Base-by-base conservation (phyloP, 2,797 vertebrate species). In the Syndactyla subalaris region DNA sequence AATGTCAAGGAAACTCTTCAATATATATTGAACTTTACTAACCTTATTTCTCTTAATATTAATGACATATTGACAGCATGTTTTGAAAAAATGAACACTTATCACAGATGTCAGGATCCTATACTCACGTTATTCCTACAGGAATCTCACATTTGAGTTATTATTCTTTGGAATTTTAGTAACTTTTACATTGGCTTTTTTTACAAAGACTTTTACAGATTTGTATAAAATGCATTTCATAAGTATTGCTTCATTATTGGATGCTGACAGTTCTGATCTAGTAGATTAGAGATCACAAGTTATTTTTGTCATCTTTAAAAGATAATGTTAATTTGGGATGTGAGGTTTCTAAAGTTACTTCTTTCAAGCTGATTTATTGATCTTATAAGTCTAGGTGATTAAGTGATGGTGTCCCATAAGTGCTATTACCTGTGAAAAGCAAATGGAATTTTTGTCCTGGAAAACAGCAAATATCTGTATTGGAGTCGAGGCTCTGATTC, bases 1-100 rank as follows among this genome's bases (percentile, higher is more conserved):
- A 98, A 98, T 98, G 98, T 98, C 98, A 98, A 97, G 95, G 95
- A 97, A 98, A 98, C 97, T 96, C 80, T 92, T 88, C 96, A 96
- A 97, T 97, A 97, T 97, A 97, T 98, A 98, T 97, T 97, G 97
- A 98, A 97, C 92, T 95, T 97, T 96, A 96, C 93, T 97, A 97
- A 97, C 97, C 92, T 98, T 97, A 98, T 98, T 98, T 98, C 95
- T 98, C 98, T 98, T 98, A 97, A 98, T 98, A 98, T 98, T 98
- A 98, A 98, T 97, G 97, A 96, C 96, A 96, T 97, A 98, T 96
- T 98, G 98, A 97, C 97, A 98, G 87, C 96, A 92, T 76, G 86
- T 93, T 95, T 92, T 91, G 49, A 91, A 95, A 95, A 97, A 97
- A 97, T 80, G 93, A 95, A 93, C 85, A 49, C 43, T 95, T 96